Evolutionary conservation across 92 coral and sea anemone genomes (phyloP).

Genomic region (Plumapathes pennacea): DNA sequence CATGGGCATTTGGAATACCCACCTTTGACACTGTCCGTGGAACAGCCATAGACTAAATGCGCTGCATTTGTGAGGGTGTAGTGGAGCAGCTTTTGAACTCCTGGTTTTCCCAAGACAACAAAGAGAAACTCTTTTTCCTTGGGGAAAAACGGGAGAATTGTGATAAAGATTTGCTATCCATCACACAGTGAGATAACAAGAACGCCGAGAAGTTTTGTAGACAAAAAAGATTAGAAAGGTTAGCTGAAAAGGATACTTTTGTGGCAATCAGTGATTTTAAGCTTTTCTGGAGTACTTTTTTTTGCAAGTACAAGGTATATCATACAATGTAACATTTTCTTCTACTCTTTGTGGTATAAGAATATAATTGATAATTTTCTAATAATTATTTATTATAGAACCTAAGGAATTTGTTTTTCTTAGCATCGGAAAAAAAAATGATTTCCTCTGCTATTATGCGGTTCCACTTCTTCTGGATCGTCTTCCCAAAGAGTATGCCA

Average conservation of each 20-base stretch:
- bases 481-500: conserved; percentile 7
- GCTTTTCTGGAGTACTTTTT: background rate
- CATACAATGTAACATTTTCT: background rate
- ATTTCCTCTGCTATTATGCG: conserved; percentile 18
- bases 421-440: conserved; percentile 37
- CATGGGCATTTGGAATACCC: conserved; percentile 44
- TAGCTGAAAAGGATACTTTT: too few species aligned
- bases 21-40: conserved; percentile 41
- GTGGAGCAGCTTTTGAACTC: conserved; percentile 28
- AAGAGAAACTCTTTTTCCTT: conserved; percentile 4
- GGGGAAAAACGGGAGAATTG: conserved; percentile 11
- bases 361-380: background rate
- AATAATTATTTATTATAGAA: background rate
- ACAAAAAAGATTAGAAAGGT: conserved; percentile 33
- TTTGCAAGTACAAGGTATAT: background rate
- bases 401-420: background rate
- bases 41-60: conserved; percentile 56
- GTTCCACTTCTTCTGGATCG: conserved; percentile 23
- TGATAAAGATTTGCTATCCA: conserved; percentile 4
- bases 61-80: conserved; percentile 57
- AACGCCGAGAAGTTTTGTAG: conserved; percentile 25
- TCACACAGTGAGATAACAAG: conserved; percentile 38
- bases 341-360: background rate
- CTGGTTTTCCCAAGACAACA: conserved; percentile 36
- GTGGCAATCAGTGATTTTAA: too few species aligned